Evolutionary conservation across 2,113 vertebrate species (phyloP).

Genomic region (Pipa parva): DNA sequence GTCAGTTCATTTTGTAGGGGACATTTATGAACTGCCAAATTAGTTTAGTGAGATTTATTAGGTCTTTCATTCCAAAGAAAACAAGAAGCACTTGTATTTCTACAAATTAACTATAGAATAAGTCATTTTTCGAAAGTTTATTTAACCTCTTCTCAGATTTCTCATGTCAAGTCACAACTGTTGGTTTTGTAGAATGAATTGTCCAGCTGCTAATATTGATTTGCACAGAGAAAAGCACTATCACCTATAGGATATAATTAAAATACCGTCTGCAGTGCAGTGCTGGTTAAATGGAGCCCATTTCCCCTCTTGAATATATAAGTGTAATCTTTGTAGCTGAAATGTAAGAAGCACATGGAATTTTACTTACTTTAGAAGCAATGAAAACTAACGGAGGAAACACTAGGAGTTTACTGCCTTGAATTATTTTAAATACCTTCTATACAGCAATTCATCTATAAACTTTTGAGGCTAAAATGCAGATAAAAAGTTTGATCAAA

Average conservation of each 20-base stretch:
- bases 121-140: slow-evolving; percentile 36
- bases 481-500: too few species aligned
- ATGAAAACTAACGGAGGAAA: not conserved
- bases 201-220: slow-evolving; percentile 30
- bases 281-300: slow-evolving; percentile 6
- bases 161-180: slow-evolving; percentile 33
- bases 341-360: slow-evolving; percentile 14
- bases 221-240: slow-evolving; percentile 14
- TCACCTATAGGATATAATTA: slow-evolving; percentile 37
- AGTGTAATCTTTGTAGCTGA: not conserved
- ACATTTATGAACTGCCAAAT: slow-evolving; percentile 31
- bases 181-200: slow-evolving; percentile 30
- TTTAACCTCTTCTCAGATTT: slow-evolving; percentile 38
- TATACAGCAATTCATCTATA: too few species aligned
- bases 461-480: too few species aligned
- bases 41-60: slow-evolving; percentile 38
- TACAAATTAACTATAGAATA: slow-evolving; percentile 32
- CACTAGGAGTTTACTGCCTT: not conserved
- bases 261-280: slow-evolving; percentile 27
- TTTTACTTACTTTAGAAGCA: slow-evolving; percentile 15
- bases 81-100: slow-evolving; percentile 26
- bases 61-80: slow-evolving; percentile 33
- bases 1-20: slow-evolving; percentile 15
- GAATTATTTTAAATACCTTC: too few species aligned
- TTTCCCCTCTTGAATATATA: not conserved